phyloP scores from a whole-genome alignment of 2,797 vertebrate species.

The Melanotaenia nigrans region DNA sequence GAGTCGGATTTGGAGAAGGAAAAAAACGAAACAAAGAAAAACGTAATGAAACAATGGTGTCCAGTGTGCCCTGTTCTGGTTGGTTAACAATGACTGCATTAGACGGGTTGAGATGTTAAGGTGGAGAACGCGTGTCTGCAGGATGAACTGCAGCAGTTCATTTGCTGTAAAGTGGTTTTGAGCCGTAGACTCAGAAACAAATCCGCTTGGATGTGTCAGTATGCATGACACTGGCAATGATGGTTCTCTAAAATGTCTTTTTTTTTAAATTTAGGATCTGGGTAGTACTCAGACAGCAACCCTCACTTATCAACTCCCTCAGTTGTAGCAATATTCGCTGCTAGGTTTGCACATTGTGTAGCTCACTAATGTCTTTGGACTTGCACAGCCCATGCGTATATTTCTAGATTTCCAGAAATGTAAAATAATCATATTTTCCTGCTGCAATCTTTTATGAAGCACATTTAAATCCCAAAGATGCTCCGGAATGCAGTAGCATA shows the following conservation, averaged over 20 bases:
- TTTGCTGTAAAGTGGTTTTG: slow-evolving; percentile 16
- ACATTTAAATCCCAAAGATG: too few relatives aligned
- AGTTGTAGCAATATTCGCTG: too few relatives aligned
- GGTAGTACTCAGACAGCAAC: slow-evolving; percentile 1
- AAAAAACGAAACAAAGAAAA: not conserved
- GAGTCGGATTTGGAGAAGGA: slow-evolving; percentile 13
- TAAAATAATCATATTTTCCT: too few relatives aligned
- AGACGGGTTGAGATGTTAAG: slow-evolving; percentile 42
- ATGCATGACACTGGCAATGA: slow-evolving; percentile 17
- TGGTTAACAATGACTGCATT: slow-evolving; percentile 30
- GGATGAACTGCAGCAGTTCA: slow-evolving; percentile 43
- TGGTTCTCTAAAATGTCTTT: slow-evolving; percentile 23
- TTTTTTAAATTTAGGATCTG: slow-evolving; percentile 2
- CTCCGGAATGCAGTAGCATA: too few relatives aligned
- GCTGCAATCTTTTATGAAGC: too few relatives aligned
- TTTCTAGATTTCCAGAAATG: too few relatives aligned
- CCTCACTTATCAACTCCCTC: too few relatives aligned
- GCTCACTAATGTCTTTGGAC: too few relatives aligned
- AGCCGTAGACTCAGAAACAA: slow-evolving; percentile 25
- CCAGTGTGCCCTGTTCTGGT: slow-evolving; percentile 27
- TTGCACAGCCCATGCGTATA: too few relatives aligned
- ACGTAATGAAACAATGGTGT: slow-evolving; percentile 1
- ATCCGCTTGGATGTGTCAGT: slow-evolving; percentile 15
- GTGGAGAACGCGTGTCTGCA: slow-evolving; percentile 26
- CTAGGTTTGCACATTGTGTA: too few relatives aligned